phyloP scores from a whole-genome alignment of 2,113 vertebrate genomes.

The Raja brachyura region DNA sequence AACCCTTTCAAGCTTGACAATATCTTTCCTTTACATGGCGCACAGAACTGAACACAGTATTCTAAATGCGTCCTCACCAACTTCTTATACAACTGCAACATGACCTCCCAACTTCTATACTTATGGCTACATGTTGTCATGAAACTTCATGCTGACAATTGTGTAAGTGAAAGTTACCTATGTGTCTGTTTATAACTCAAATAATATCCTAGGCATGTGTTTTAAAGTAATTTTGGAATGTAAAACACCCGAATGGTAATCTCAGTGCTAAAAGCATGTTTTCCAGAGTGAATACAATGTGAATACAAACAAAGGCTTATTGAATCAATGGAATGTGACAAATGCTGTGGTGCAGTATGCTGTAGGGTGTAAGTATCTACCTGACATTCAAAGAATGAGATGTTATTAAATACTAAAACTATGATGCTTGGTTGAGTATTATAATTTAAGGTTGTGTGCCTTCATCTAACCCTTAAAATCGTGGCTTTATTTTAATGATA shows the following conservation, averaged over 20 bases:
- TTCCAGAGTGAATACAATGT: background rate
- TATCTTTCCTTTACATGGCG: too few species aligned
- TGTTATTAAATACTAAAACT: background rate
- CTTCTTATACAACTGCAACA: too few species aligned
- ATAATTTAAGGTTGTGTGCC: background rate
- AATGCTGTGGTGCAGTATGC: constrained; percentile 56
- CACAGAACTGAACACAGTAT: too few species aligned
- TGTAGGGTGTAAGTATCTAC: constrained; percentile 50
- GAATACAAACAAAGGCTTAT: constrained; percentile 16
- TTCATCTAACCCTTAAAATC: background rate
- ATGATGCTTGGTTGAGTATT: background rate
- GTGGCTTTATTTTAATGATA: background rate
- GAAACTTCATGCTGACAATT: background rate
- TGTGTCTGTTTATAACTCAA: background rate
- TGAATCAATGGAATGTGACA: constrained; percentile 50
- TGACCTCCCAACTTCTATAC: too few species aligned
- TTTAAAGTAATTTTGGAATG: constrained; percentile 1
- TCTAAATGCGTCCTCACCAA: too few species aligned
- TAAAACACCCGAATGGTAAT: background rate
- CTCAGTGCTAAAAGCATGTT: background rate
- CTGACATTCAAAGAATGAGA: constrained; percentile 53
- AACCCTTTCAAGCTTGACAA: too few species aligned
- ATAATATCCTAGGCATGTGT: background rate
- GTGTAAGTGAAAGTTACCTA: background rate
- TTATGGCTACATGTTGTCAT: background rate